Base-by-base conservation (phyloP, 2,113 vertebrate species). In the Archocentrus centrarchus region DNA sequence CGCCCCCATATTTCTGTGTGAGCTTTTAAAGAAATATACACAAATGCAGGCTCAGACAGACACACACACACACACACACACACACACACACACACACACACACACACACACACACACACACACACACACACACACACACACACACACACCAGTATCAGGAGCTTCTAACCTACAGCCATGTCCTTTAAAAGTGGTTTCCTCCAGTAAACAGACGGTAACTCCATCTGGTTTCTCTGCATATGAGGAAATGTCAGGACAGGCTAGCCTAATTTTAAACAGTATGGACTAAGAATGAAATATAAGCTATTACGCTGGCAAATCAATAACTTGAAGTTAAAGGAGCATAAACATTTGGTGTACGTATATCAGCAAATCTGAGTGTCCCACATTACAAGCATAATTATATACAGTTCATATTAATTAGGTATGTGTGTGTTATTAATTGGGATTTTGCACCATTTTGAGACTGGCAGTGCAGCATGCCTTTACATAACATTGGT, bases 181-280 rank as follows among this genome's bases (percentile, higher is more conserved):
- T 60, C 66, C 60, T 88, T 88, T 79, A 84, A 79, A 88, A 82
- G 18, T 2, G 41, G 84, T 77, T 35, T 80, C 24, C 44, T 70
- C 47, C 68, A 47, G 63, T 63, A 30, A 37, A 58, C 18, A 58
- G 18, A 55, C 11, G 4, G 32, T 53, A 47, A 77, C 61, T 62
- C 61, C 70, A 81, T 87, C 85, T 60, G 77, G 41, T n/a, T 64
- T 55, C 18, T 78, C 22, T 57, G 75, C 70, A 66, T 78, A 30
- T 20, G 32, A 53, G 55, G 55, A 76, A 76, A 81, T 70, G 50
- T 58, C 64, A 79, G 20, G 9, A n/a, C 59, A 60, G 35, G 0
- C 68, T 14, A 73, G 13, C 47, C 47, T 73, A 7, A 73, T 0
- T 73, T n/a, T n/a, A 73, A 73, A 55, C 11, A 73, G 27, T 53